Percentiles rank a stretch among this genome's conserved stretches.
These are phyloP conservation scores for Anthoptus insignis DNA, from an alignment of 2,888 invertebrate species.

Conservation along the genomic window DNA sequence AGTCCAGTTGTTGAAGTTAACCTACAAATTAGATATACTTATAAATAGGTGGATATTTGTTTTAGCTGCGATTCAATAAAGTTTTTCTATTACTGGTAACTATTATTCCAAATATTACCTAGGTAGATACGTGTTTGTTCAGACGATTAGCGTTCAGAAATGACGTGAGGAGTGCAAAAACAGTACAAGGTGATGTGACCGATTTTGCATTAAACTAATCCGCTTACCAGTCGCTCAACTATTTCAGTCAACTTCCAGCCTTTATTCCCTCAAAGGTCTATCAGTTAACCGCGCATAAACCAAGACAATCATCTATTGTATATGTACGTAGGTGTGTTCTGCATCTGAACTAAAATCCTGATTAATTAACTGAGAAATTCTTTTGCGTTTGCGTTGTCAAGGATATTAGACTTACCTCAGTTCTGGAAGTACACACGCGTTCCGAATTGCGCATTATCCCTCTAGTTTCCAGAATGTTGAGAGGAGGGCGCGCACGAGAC, in stretches of 20 bases:
- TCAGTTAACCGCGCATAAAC: slow-evolving; percentile 21
- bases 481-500: slow-evolving; percentile 71
- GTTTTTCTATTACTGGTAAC: slow-evolving; percentile 18
- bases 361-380: slow-evolving; percentile 24
- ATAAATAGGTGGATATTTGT: too few species aligned
- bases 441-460: slow-evolving; percentile 69
- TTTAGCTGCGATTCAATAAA: too few species aligned
- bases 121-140: slow-evolving; percentile 70
- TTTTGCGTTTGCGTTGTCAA: neutral
- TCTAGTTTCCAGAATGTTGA: slow-evolving; percentile 64
- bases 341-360: slow-evolving; percentile 30
- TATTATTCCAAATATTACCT: slow-evolving; percentile 43
- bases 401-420: slow-evolving; percentile 60
- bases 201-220: slow-evolving; percentile 1
- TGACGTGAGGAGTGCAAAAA: slow-evolving; percentile 68
- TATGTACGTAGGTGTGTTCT: slow-evolving; percentile 37
- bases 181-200: slow-evolving; percentile 41
- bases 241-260: slow-evolving; percentile 1
- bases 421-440: slow-evolving; percentile 66
- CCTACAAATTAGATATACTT: too few species aligned
- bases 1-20: too few species aligned
- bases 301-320: slow-evolving; percentile 24
- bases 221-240: neutral
- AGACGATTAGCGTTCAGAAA: slow-evolving; percentile 66
- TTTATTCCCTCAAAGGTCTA: slow-evolving; percentile 3